Evolutionary conservation across 2,797 vertebrate species (phyloP).

Genomic region (Pangasius mekongensis): DNA sequence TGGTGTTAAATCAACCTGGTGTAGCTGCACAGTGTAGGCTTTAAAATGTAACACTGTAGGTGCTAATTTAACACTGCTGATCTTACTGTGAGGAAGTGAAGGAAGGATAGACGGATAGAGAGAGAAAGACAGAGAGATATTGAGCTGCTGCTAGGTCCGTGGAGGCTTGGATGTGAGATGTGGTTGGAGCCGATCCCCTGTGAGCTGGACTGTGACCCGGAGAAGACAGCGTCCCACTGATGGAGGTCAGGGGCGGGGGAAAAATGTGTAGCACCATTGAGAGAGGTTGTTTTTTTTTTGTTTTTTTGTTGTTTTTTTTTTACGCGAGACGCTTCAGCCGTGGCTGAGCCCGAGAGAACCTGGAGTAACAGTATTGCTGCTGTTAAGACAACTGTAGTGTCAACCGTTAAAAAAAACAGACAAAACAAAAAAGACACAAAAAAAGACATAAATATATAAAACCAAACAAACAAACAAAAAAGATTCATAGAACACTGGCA

Average conservation of each 20-base stretch:
- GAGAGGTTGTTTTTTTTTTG: conserved; percentile 66
- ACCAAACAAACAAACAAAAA: conserved; percentile 59
- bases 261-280: conserved; percentile 93
- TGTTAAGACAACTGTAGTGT: conserved; percentile 99
- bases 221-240: conserved; percentile 74
- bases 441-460: conserved; percentile 53
- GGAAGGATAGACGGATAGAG: conserved; percentile 68
- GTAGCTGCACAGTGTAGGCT: conserved; percentile 46
- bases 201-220: conserved; percentile 83
- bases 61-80: conserved; percentile 32
- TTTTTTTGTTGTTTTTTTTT: conserved; percentile 31
- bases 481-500: conserved; percentile 83
- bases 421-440: conserved; percentile 47
- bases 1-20: conserved; percentile 28
- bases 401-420: conserved; percentile 77
- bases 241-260: conserved; percentile 78
- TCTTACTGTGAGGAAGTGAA: conserved; percentile 45
- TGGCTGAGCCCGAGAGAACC: conserved; percentile 85
- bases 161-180: conserved; percentile 82
- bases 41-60: conserved; percentile 15
- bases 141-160: conserved; percentile 89
- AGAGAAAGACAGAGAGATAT: conserved; percentile 43
- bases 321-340: conserved; percentile 78
- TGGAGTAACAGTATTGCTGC: conserved; percentile 98
- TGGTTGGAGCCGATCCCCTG: conserved; percentile 80